Conservation (phyloP, 2,888 invertebrate species). For the Philaethria dido region DNA sequence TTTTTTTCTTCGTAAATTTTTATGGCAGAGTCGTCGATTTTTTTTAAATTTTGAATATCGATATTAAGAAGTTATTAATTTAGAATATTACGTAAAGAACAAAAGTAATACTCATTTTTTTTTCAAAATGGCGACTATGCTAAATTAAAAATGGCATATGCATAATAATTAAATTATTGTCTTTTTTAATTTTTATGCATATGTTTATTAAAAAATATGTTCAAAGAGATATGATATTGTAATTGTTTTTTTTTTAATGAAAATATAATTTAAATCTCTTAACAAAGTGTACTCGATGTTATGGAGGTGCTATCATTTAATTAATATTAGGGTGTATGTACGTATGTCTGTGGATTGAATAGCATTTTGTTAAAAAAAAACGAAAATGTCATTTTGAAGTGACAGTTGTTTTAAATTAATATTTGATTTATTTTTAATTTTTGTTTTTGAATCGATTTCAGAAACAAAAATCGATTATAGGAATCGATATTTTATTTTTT, state of each 20-base stretch:
- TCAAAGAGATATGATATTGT: constrained; percentile 20
- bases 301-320: constrained; percentile 43
- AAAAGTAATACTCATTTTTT: constrained; percentile 22
- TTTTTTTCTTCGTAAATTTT: constrained; percentile 5
- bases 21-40: constrained; percentile 12
- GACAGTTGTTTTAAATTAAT: neutral
- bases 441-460: no score
- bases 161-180: constrained; percentile 9
- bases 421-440: neutral
- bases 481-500: neutral
- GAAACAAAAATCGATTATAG: neutral
- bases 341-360: constrained; percentile 14
- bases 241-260: constrained; percentile 36
- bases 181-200: constrained; percentile 8
- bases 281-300: constrained; percentile 34
- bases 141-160: neutral
- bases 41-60: neutral
- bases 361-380: constrained; percentile 7
- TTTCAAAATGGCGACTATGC: constrained; percentile 13
- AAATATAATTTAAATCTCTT: constrained; percentile 11
- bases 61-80: neutral
- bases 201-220: constrained; percentile 23
- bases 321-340: constrained; percentile 6
- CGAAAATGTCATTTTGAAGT: neutral
- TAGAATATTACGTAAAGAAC: constrained; percentile 4